These are phyloP conservation scores for Lycodopsis pacificus DNA, from an alignment of 2,797 vertebrate species.

Conservation along the genomic window DNA sequence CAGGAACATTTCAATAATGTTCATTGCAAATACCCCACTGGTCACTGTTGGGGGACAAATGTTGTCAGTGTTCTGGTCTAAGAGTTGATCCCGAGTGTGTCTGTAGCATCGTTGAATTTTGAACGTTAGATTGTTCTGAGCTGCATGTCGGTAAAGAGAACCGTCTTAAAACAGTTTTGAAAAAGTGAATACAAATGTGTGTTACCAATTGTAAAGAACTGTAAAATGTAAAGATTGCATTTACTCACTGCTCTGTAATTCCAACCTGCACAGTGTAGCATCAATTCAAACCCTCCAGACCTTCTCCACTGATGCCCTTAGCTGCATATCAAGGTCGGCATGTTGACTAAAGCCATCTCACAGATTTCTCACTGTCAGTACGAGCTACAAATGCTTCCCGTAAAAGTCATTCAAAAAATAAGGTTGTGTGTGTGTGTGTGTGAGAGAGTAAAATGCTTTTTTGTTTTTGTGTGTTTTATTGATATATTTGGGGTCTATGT, in stretches of 20 bases:
- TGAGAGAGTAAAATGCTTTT: neutral
- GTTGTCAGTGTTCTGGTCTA: neutral
- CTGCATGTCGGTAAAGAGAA: neutral
- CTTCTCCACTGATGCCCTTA: conserved; percentile 42
- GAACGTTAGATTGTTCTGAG: neutral
- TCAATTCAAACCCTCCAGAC: conserved; percentile 75
- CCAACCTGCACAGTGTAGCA: conserved; percentile 62
- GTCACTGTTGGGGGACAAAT: neutral
- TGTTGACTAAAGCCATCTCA: conserved; percentile 25
- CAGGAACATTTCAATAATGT: neutral
- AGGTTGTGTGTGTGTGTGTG: conserved; percentile 13
- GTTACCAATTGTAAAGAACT: neutral
- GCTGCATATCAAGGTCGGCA: conserved; percentile 38
- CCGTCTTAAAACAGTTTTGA: neutral
- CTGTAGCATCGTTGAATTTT: neutral
- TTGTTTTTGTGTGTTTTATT: conserved; percentile 21
- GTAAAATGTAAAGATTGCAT: conserved; percentile 66
- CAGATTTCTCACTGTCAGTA: conserved; percentile 13
- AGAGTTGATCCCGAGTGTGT: neutral
- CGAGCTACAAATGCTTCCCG: neutral
- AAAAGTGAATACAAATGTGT: neutral
- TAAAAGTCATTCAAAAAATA: conserved; percentile 58
- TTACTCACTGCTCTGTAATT: conserved; percentile 68
- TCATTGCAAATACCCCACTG: neutral
- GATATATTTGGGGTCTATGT: conserved; percentile 33